Evolutionary conservation across 1,140 invertebrate species (phyloP).

Genomic region (Maniola jurtina): DNA sequence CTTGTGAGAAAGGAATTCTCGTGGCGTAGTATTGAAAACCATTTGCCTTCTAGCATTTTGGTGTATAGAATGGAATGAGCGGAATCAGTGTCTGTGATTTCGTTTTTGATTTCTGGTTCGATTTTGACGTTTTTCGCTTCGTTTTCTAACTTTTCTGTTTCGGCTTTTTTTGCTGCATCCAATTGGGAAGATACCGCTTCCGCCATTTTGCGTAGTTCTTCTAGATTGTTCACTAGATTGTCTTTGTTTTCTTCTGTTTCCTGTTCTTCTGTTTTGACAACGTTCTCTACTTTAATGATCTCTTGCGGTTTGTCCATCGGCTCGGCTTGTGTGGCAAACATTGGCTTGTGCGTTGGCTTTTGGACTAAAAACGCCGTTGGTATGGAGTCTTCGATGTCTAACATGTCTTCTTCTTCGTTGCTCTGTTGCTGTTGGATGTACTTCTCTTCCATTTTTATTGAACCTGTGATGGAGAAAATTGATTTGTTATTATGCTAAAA

Average conservation of each 20-base stretch:
- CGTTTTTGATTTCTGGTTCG: constrained; percentile 76
- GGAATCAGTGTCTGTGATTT: constrained; percentile 66
- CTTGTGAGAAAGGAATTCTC: constrained; percentile 67
- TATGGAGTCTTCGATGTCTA: constrained; percentile 78
- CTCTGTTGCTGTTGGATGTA: constrained; percentile 74
- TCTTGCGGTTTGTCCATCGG: constrained; percentile 66
- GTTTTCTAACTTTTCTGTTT: constrained; percentile 77
- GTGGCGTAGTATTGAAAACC: constrained; percentile 79
- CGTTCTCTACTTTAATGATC: constrained; percentile 67
- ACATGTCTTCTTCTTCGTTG: constrained; percentile 69
- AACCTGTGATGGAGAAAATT: constrained; percentile 46
- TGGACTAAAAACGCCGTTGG: constrained; percentile 77
- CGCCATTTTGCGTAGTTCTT: constrained; percentile 79
- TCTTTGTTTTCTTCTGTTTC: constrained; percentile 61
- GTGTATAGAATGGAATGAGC: constrained; percentile 61
- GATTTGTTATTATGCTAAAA: background rate
- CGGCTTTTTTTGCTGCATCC: constrained; percentile 73
- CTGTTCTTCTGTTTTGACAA: constrained; percentile 53
- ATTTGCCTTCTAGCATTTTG: constrained; percentile 75
- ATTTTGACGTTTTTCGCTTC: constrained; percentile 70
- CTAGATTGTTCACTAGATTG: constrained; percentile 73
- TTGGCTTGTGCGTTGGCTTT: constrained; percentile 70
- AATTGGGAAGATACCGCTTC: constrained; percentile 78
- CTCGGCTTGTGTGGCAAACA: constrained; percentile 61
- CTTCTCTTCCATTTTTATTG: constrained; percentile 79